Evolutionary conservation across 2,113 vertebrate genomes (phyloP).

Genomic region (Pionites leucogaster): DNA sequence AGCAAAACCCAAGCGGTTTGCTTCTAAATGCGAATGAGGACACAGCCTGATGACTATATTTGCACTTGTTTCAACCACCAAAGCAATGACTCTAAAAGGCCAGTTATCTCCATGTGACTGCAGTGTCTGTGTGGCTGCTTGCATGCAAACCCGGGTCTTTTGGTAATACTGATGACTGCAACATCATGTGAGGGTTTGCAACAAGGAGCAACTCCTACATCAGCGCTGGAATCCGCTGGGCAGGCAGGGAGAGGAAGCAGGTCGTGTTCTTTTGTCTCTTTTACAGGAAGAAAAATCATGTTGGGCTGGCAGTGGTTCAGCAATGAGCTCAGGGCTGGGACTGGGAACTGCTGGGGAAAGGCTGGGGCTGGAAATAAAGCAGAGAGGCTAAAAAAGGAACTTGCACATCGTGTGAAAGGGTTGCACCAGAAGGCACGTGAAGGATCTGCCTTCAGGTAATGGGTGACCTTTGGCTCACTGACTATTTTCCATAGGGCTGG

Average conservation of each 20-base stretch:
- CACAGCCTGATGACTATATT: background rate
- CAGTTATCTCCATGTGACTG: background rate
- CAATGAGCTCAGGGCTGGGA: background rate
- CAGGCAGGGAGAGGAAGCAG: background rate
- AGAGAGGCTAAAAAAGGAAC: background rate
- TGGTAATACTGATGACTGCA: background rate
- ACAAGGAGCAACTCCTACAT: background rate
- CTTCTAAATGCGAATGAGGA: background rate
- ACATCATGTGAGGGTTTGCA: slow-evolving; percentile 66
- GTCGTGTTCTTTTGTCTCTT: background rate
- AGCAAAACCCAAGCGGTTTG: background rate
- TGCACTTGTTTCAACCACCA: background rate
- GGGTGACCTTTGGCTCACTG: background rate
- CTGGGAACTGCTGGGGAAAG: background rate
- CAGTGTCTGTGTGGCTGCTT: background rate
- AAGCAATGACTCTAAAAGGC: background rate
- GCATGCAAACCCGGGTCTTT: background rate
- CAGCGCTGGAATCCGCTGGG: background rate
- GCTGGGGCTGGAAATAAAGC: background rate
- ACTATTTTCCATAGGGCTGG: background rate
- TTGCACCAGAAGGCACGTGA: background rate
- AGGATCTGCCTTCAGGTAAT: background rate
- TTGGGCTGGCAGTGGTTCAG: background rate
- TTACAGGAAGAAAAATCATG: slow-evolving; percentile 40
- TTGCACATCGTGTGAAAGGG: background rate